Base-by-base conservation (phyloP, 2,888 invertebrate species). In the Villa cingulata region DNA sequence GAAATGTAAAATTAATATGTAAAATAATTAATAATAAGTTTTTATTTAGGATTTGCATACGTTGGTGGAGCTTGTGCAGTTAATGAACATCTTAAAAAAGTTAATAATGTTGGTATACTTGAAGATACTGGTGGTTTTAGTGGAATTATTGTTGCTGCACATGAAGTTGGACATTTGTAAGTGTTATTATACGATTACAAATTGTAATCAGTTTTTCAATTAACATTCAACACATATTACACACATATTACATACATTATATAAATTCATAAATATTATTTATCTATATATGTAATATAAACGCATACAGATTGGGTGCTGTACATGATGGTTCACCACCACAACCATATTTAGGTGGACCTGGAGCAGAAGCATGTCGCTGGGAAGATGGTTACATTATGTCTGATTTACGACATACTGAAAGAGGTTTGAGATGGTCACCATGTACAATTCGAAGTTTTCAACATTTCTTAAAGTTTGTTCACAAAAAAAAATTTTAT, bases 311-410 rank as follows among this genome's bases (percentile, higher is more conserved):
- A 66, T 70, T 92, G 65, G 92, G 92, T 52, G 91, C 92, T 58
- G 92, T 94, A n/a, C 92, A 94, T 67, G 92, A 94, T 64, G 92
- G 92, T 44, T 91, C 91, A 55, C 91, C 92, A 3, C 91, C 92
- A 37, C 92, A 92, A 6, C 89, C 89, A 39, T 92, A 94, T 65
- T 76, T 94, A 41, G 92, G 92, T 41, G 92, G 92, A 23, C 92
- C 92, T 0, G 92, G 92, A 16, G 92, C 92, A 18, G 89, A 90
- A 65, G 88, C 89, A 62, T 94, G 92, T 59, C 80, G 90, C 56
- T 92, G 92, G 92, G 90, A 92, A 63, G 92, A 94, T 66, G 92
- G 92, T 46, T 94, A 85, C 72, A 94, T 94, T 61, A 94, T 92
- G 91, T 89, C 89, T 46, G 92, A 94, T 71, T 74, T 94, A 53